Evolutionary conservation across 2,888 invertebrate species (phyloP).

Genomic region (Macrosoma leucophasiata): DNA sequence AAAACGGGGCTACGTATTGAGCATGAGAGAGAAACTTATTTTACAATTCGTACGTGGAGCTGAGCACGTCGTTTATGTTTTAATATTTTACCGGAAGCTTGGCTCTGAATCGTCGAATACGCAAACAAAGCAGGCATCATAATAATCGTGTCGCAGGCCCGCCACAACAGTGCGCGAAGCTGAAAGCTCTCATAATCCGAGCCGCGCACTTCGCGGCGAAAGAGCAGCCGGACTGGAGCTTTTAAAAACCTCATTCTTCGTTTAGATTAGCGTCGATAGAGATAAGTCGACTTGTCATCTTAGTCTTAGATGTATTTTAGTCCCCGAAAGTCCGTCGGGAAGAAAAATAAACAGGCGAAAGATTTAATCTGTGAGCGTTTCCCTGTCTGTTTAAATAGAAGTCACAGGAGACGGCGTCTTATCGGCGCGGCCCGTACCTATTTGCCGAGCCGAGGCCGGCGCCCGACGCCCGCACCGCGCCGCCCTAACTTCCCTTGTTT

Average conservation of each 20-base stretch:
- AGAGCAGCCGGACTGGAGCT: conserved; percentile 37
- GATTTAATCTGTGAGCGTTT: conserved; percentile 68
- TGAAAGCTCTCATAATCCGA: conserved; percentile 63
- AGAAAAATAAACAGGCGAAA: conserved; percentile 63
- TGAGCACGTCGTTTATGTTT: conserved; percentile 47
- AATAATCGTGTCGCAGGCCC: conserved; percentile 54
- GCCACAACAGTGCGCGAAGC: conserved; percentile 38
- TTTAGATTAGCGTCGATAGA: conserved; percentile 58
- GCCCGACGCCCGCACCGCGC: conserved; percentile 43
- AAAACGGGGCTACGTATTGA: no score
- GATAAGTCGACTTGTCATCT: conserved; percentile 60
- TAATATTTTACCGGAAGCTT: conserved; percentile 63
- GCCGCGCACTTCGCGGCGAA: conserved; percentile 38
- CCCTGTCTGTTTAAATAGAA: conserved; percentile 69
- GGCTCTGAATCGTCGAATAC: conserved; percentile 55
- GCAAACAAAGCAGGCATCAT: conserved; percentile 62
- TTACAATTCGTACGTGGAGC: no score
- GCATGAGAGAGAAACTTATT: conserved; percentile 26
- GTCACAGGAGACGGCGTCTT: conserved; percentile 66
- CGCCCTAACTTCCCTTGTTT: conserved; percentile 71
- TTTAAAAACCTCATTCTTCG: conserved; percentile 53
- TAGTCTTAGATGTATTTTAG: conserved; percentile 51
- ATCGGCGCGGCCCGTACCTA: conserved; percentile 62
- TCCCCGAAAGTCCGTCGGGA: conserved; percentile 41
- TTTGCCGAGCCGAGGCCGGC: conserved; percentile 54